phyloP scores from a whole-genome alignment of 2,113 vertebrate genomes.

The Semicossyphus pulcher region DNA sequence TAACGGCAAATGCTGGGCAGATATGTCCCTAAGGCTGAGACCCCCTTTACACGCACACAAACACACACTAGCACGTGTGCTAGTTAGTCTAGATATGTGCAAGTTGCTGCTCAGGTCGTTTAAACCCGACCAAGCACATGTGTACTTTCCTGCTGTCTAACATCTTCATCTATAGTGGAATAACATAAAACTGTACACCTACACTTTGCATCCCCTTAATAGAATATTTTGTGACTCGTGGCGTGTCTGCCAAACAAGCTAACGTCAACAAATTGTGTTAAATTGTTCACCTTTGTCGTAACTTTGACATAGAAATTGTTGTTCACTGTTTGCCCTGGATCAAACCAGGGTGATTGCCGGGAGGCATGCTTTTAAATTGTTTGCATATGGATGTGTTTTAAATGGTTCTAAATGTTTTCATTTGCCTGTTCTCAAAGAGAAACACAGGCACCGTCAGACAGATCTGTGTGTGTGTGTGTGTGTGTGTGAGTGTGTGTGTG shows the following conservation, averaged over 20 bases:
- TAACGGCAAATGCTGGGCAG: conserved; percentile 3
- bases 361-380: conserved; percentile 43
- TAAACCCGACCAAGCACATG: neutral
- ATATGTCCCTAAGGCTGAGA: conserved; percentile 16
- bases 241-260: conserved; percentile 3
- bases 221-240: conserved; percentile 10
- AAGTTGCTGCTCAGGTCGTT: conserved; percentile 10
- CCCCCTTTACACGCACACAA: conserved; percentile 35
- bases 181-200: neutral
- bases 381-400: conserved; percentile 69
- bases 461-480: conserved; percentile 17
- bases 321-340: conserved; percentile 39
- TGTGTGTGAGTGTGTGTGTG: conserved; percentile 7
- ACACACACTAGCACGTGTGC: neutral
- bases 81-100: neutral
- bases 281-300: conserved; percentile 27
- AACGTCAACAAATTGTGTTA: conserved; percentile 15
- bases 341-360: conserved; percentile 33
- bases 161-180: neutral
- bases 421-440: conserved; percentile 49
- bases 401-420: conserved; percentile 64
- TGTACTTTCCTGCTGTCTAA: neutral
- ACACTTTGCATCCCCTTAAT: neutral
- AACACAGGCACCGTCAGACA: conserved; percentile 40
- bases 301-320: conserved; percentile 35